Percentiles rank a stretch among this genome's conserved stretches.
Evolutionary conservation across 1,140 invertebrate species (phyloP).

Genomic region (Augochlora pura): DNA sequence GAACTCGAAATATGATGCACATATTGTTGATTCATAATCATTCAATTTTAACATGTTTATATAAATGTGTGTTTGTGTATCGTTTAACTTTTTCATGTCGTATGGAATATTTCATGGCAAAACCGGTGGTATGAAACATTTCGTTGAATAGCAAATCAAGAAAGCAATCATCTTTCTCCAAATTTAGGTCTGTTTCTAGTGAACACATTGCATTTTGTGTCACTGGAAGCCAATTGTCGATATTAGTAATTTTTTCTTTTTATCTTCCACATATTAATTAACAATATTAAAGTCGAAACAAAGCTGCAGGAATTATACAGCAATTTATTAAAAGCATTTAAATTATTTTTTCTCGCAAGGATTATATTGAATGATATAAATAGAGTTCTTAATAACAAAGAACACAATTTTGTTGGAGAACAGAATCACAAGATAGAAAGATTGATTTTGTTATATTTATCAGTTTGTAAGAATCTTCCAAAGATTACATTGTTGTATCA

Average conservation of each 20-base stretch:
- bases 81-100: constrained; percentile 25
- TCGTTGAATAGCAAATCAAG: constrained; percentile 24
- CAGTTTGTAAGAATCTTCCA: constrained; percentile 51
- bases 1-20: constrained; percentile 30
- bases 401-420: constrained; percentile 55
- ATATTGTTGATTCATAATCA: constrained; percentile 13
- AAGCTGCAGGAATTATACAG: constrained; percentile 27
- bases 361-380: constrained; percentile 33
- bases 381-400: constrained; percentile 50
- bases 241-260: constrained; percentile 22
- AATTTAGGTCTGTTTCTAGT: constrained; percentile 35
- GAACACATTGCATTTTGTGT: constrained; percentile 38
- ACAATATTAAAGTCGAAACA: constrained; percentile 37
- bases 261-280: constrained; percentile 29
- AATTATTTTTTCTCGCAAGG: constrained; percentile 36
- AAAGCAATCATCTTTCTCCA: constrained; percentile 28
- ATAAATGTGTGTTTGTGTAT: neutral
- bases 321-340: constrained; percentile 47
- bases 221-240: constrained; percentile 42
- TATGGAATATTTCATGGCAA: constrained; percentile 18
- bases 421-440: constrained; percentile 51
- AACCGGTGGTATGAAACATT: constrained; percentile 50
- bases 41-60: constrained; percentile 44
- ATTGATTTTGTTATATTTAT: constrained; percentile 39
- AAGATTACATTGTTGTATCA: constrained; percentile 43